Conservation (phyloP, 2,888 invertebrate species). For the Pyrocoelia pectoralis region DNA sequence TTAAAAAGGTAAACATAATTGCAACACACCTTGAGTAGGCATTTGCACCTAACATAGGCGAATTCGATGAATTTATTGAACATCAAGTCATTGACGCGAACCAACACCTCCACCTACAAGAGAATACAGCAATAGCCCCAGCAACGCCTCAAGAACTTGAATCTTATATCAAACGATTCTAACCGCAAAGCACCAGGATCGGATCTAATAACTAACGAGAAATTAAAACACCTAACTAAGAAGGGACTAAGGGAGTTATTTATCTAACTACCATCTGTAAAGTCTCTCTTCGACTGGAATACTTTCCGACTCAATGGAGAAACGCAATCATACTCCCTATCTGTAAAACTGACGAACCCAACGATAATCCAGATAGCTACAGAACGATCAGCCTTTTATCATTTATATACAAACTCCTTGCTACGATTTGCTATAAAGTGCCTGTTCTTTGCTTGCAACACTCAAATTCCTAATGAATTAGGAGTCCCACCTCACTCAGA, state of each 20-base stretch:
- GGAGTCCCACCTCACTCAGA: no score
- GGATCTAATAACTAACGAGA: constrained; percentile 15
- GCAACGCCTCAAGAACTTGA: constrained; percentile 10
- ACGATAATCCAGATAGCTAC: neutral
- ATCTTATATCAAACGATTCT: neutral
- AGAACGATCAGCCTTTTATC: neutral
- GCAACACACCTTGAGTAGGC: constrained; percentile 11
- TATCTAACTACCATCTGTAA: neutral
- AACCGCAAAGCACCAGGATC: neutral
- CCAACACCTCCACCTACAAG: neutral
- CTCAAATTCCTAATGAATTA: no score
- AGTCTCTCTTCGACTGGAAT: neutral
- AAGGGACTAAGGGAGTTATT: neutral
- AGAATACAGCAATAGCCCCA: constrained; percentile 2
- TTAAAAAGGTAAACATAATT: neutral
- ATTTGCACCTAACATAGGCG: constrained; percentile 3
- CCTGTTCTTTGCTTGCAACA: no score
- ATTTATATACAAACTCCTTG: neutral
- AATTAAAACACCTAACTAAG: constrained; percentile 9
- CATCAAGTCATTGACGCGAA: neutral
- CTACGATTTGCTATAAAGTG: no score
- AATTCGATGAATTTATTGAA: neutral
- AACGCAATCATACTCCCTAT: constrained; percentile 16
- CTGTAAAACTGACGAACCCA: neutral
- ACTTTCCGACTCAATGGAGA: constrained; percentile 17